Evolutionary conservation across 2,888 invertebrate genomes (phyloP).

Genomic region (Stenolophus ochropezus): DNA sequence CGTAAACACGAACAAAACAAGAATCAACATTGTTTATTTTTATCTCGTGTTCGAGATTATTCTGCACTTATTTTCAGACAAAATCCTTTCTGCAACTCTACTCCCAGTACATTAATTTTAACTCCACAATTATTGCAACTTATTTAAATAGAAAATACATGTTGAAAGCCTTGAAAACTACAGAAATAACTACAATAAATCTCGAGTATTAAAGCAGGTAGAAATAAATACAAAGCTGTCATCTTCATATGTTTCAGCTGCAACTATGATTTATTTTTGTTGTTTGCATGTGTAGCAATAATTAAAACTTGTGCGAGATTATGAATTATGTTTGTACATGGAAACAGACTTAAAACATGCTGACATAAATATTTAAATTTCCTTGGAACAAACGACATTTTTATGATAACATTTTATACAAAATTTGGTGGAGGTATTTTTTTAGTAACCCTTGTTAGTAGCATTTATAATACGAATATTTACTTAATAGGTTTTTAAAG

Average conservation of each 20-base stretch:
- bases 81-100: background rate
- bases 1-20: background rate
- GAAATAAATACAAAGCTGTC: background rate
- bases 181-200: background rate
- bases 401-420: background rate
- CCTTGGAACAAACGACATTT: background rate
- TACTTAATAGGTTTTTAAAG: too few relatives aligned
- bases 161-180: background rate
- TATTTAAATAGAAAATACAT: background rate
- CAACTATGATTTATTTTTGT: background rate
- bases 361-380: background rate
- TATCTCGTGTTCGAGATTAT: background rate
- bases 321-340: background rate
- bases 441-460: too few relatives aligned
- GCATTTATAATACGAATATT: too few relatives aligned
- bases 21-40: background rate
- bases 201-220: background rate
- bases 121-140: background rate
- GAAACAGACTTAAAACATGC: background rate
- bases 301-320: background rate
- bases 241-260: background rate
- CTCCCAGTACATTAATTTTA: background rate
- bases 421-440: background rate
- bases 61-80: background rate
- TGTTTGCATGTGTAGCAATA: background rate